phyloP scores from a whole-genome alignment of 2,113 vertebrate genomes.

The Puma concolor region DNA sequence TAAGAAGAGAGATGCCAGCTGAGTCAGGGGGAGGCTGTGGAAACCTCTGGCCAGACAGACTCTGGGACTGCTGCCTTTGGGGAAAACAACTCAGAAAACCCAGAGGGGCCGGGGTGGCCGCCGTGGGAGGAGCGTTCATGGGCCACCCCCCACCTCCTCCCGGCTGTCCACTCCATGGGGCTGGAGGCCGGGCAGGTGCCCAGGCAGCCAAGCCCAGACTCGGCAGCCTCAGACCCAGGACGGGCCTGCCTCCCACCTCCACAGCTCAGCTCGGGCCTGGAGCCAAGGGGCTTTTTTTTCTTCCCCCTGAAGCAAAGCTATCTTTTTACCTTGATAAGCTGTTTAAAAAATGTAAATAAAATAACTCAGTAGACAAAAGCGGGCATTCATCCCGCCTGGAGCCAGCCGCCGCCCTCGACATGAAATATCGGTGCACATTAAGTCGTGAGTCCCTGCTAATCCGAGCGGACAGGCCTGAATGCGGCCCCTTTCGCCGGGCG shows the following conservation, averaged over 20 bases:
- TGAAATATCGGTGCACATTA: constrained; percentile 86
- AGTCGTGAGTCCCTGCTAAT: constrained; percentile 87
- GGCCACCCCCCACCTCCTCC: background rate
- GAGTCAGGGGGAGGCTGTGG: background rate
- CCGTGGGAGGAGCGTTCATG: accelerated
- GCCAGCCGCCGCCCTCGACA: constrained; percentile 85
- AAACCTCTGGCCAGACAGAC: background rate
- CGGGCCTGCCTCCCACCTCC: constrained; percentile 73
- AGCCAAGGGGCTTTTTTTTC: constrained; percentile 81
- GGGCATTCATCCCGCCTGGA: constrained; percentile 84
- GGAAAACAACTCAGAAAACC: background rate
- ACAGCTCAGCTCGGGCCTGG: constrained; percentile 56
- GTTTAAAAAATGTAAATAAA: constrained; percentile 90
- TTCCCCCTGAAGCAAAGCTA: constrained; percentile 78
- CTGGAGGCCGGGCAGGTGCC: constrained; percentile 23
- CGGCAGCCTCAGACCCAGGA: background rate
- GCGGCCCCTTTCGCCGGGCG: constrained; percentile 80
- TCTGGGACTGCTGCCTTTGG: background rate
- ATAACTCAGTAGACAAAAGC: constrained; percentile 86
- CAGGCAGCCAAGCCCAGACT: background rate
- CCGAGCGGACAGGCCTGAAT: constrained; percentile 88
- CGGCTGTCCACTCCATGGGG: accelerated
- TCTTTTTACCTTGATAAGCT: constrained; percentile 89
- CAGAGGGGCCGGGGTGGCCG: background rate
- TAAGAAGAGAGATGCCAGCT: background rate